A percentile compares a stretch with the other conserved stretches of the same genome.
Conservation (phyloP, 2,797 vertebrate genomes). For the Scyliorhinus canicula region DNA sequence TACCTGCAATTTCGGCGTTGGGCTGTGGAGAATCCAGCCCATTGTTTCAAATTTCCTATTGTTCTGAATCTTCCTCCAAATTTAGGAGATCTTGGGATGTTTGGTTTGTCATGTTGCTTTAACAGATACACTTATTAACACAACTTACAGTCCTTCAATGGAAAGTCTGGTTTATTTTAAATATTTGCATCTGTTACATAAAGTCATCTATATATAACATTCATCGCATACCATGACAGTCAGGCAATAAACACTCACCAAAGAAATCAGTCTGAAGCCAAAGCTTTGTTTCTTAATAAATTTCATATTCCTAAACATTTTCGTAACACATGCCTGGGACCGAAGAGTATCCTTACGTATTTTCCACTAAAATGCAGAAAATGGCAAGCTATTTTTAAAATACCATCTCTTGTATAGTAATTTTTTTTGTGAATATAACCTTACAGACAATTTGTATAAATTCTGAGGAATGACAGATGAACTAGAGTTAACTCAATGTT, state of each 20-base stretch:
- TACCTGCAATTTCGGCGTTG: too few relatives aligned
- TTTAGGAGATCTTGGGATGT: neutral
- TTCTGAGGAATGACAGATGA: neutral
- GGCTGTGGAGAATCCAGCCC: too few relatives aligned
- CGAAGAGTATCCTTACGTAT: neutral
- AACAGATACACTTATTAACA: neutral
- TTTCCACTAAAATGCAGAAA: neutral
- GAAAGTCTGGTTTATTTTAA: slow-evolving; percentile 29
- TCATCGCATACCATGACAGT: neutral
- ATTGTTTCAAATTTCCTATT: neutral
- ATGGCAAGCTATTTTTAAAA: neutral
- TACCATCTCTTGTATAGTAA: neutral
- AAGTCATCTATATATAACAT: neutral
- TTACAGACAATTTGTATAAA: neutral
- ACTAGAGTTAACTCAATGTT: neutral
- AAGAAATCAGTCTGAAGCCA: neutral
- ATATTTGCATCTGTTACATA: neutral
- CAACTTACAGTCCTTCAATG: neutral
- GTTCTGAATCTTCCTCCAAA: neutral
- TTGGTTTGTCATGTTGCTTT: neutral
- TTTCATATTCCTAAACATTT: slow-evolving; percentile 4
- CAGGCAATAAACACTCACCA: neutral
- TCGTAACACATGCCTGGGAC: neutral
- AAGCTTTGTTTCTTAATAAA: neutral
- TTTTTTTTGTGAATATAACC: neutral